phyloP scores from a whole-genome alignment of 2,888 invertebrate genomes.

The Philaethria dido region DNA sequence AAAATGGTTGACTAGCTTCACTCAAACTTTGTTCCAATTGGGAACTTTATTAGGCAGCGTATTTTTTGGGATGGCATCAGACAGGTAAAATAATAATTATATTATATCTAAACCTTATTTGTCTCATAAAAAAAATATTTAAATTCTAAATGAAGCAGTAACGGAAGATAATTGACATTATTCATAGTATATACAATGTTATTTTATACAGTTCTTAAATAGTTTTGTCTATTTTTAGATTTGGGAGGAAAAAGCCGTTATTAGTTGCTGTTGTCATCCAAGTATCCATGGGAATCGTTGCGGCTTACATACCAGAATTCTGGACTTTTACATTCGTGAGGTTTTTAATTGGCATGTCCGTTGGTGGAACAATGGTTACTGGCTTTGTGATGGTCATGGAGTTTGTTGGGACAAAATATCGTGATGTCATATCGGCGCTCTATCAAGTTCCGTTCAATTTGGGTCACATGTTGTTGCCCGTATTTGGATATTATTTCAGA shows the following conservation, averaged over 20 bases:
- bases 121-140: too few relatives aligned
- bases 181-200: too few relatives aligned
- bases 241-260: constrained; percentile 89
- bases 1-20: constrained; percentile 86
- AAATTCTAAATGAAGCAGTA: too few relatives aligned
- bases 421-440: constrained; percentile 84
- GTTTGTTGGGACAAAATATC: constrained; percentile 83
- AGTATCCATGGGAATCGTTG: constrained; percentile 86
- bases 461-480: constrained; percentile 86
- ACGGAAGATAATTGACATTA: too few relatives aligned
- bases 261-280: constrained; percentile 89
- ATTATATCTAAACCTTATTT: too few relatives aligned
- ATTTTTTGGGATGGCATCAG: constrained; percentile 88
- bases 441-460: constrained; percentile 88
- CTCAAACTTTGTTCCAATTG: constrained; percentile 90
- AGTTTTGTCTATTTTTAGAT: constrained; percentile 77
- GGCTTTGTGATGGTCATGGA: constrained; percentile 87
- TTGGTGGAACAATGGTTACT: constrained; percentile 91
- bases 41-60: constrained; percentile 90
- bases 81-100: constrained; percentile 82
- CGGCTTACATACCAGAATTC: constrained; percentile 86
- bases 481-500: constrained; percentile 85
- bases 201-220: not conserved
- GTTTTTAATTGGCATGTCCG: constrained; percentile 88
- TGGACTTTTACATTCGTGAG: constrained; percentile 86